Conservation (phyloP, 2,888 invertebrate species). For the Habrosyne pyritoides region DNA sequence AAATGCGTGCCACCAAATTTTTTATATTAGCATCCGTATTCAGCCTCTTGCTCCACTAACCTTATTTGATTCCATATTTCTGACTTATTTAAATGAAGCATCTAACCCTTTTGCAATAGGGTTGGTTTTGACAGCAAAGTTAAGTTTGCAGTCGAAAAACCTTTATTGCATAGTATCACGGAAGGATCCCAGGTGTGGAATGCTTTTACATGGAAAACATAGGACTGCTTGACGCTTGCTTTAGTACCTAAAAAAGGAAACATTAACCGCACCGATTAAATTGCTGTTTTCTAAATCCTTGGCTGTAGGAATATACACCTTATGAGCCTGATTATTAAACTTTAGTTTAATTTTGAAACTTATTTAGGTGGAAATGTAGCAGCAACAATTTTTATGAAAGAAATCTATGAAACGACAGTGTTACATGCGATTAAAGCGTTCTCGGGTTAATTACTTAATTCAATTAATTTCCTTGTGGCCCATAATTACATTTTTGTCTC, state of each 20-base stretch:
- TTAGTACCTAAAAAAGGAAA: slow-evolving; percentile 57
- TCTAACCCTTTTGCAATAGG: slow-evolving; percentile 32
- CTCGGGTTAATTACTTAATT: slow-evolving; percentile 66
- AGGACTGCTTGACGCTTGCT: slow-evolving; percentile 67
- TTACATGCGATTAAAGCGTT: slow-evolving; percentile 62
- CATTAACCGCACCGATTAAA: slow-evolving; percentile 41
- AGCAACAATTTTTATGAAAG: slow-evolving; percentile 43
- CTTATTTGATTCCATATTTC: slow-evolving; percentile 52
- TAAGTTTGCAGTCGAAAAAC: slow-evolving; percentile 41
- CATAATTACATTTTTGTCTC: neutral
- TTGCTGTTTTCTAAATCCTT: slow-evolving; percentile 23
- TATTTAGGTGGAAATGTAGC: slow-evolving; percentile 16
- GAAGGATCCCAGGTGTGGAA: slow-evolving; percentile 76
- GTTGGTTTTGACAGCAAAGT: slow-evolving; percentile 21
- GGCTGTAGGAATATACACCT: slow-evolving; percentile 23
- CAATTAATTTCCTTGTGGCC: slow-evolving; percentile 52
- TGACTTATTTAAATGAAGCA: slow-evolving; percentile 25
- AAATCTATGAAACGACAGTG: slow-evolving; percentile 46
- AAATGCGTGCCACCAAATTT: slow-evolving; percentile 68
- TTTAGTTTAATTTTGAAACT: slow-evolving; percentile 7
- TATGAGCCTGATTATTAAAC: slow-evolving; percentile 21
- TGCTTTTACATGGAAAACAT: slow-evolving; percentile 71
- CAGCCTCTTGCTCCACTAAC: slow-evolving; percentile 75
- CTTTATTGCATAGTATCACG: slow-evolving; percentile 77
- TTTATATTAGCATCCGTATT: slow-evolving; percentile 60